Conservation (phyloP, 2,888 invertebrate genomes). For the Sycophila texana region DNA sequence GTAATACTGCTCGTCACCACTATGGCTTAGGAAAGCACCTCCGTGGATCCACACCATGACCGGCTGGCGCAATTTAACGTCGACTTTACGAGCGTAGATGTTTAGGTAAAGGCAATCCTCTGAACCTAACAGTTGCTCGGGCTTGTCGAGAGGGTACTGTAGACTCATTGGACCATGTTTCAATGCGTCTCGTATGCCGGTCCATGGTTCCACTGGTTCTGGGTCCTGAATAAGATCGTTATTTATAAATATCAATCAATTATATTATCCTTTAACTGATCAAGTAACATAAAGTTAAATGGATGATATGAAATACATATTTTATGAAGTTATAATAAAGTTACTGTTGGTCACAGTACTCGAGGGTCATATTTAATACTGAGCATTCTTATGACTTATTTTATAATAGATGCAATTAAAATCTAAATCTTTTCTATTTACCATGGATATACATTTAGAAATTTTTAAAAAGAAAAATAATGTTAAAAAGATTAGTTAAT, state of each 20-base stretch:
- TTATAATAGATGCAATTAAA: too few species aligned
- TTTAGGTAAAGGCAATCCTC: conserved; percentile 64
- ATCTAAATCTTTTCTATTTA: too few species aligned
- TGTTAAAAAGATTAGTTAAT: too few species aligned
- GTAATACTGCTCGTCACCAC: conserved; percentile 61
- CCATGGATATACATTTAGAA: too few species aligned
- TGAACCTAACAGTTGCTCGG: conserved; percentile 33
- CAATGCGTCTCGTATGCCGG: conserved; percentile 62
- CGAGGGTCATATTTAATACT: too few species aligned
- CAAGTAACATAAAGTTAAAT: background rate
- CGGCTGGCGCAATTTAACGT: conserved; percentile 34
- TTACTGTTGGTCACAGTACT: too few species aligned
- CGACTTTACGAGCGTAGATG: conserved; percentile 59
- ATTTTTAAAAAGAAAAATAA: too few species aligned
- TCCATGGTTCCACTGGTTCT: conserved; percentile 58
- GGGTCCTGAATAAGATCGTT: conserved; percentile 58
- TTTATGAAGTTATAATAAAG: too few species aligned
- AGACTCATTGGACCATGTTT: conserved; percentile 60
- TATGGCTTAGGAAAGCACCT: conserved; percentile 61
- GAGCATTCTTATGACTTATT: too few species aligned
- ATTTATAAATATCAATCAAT: too few species aligned
- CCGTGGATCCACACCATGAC: conserved; percentile 66
- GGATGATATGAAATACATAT: too few species aligned
- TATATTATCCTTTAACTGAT: too few species aligned
- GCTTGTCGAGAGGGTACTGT: background rate